Evolutionary conservation across 2,113 vertebrate species (phyloP), one percentile per base, ranked within the genome.

Genomic region (Cisticola juncidis): DNA sequence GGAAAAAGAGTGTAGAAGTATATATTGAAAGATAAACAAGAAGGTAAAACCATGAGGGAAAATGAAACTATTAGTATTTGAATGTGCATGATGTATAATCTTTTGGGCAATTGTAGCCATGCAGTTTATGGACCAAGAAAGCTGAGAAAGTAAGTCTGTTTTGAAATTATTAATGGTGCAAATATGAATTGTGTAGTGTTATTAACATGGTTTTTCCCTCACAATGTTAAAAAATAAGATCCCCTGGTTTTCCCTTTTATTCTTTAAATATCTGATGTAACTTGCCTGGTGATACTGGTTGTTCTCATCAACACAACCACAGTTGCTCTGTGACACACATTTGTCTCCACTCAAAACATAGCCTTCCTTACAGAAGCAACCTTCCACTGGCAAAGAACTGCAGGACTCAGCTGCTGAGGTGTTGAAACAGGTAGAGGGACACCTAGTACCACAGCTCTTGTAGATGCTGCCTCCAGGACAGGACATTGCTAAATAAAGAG

Each of bases 201-300:
- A 45, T n/a, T 61, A 82, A 65, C 3, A 21, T 42, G 5, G 0
- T 26, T 76, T 90, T 84, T 6, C 22, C 80, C 40, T 64, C 28
- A 33, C 14, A 29, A 5, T 56, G 33, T 48, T 50, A 86, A 83
- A 40, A 18, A 90, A 42, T 58, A 18, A 79, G 16, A 58, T 38
- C 1, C 2, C 12, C 2, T 42, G 6, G 2, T 50, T 25, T 21
- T 24, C 3, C 8, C 10, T 31, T 68, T 58, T 31, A n/a, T 73
- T 8, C 8, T 65, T 72, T 40, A 45, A 81, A 65, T 58, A 9
- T 36, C 22, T 79, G 36, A 40, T 45, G 25, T 56, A 48, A 97
- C 97, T 96, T 97, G 98, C 98, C 96, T 98, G 97, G n/a, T 97
- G 93, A 85, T 98, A 99, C 12, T 97, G 97, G 1, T 98, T 97